Base-by-base conservation (phyloP, 1,140 invertebrate species). In the Ceratitis capitata region DNA sequence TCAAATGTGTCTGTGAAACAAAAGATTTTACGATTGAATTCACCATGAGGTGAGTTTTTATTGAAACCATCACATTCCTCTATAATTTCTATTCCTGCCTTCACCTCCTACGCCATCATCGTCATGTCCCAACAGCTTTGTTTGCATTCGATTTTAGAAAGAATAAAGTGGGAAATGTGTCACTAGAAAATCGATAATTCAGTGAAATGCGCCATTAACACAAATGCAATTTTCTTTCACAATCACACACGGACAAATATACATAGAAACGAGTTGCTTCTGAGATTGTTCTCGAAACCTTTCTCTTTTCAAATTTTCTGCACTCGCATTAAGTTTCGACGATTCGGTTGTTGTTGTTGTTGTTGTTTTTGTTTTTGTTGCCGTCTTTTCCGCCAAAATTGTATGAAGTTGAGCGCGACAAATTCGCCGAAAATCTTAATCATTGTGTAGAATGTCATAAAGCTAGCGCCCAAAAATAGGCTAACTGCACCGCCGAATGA, bases 381-480 rank as follows among this genome's bases (percentile, higher is more conserved):
- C n/a, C n/a, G n/a, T n/a, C n/a, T n/a, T n/a, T n/a, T n/a, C n/a
- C 69, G 16, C n/a, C 39, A 78, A 45, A 78, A 78, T 6, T 45
- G 19, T 23, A 42, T 23, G 14, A 6, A 47, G 6, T 78, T 78
- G 0, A 78, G 69, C 7, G 51, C 51, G 1, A 82, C 32, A 49
- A 78, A 86, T 45, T 84, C 83, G 16, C 83, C 83, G 0, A 85
- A 64, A 32, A 91, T 29, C 78, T 89, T 87, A 14, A 89, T 45
- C 26, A 91, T 35, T 1, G 88, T 89, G 74, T 89, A 88, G 32
- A 89, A 78, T 78, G 88, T 91, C 87, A 91, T 89, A 86, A 91
- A 91, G 84, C 90, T 91, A 69, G 90, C 90, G 49, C 90, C 90
- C 9, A 91, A 86, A 87, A 91, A 91, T 10, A 91, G 86, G 32